Base-by-base conservation (phyloP, 1,140 invertebrate species). In the Matsumurasca onukii region DNA sequence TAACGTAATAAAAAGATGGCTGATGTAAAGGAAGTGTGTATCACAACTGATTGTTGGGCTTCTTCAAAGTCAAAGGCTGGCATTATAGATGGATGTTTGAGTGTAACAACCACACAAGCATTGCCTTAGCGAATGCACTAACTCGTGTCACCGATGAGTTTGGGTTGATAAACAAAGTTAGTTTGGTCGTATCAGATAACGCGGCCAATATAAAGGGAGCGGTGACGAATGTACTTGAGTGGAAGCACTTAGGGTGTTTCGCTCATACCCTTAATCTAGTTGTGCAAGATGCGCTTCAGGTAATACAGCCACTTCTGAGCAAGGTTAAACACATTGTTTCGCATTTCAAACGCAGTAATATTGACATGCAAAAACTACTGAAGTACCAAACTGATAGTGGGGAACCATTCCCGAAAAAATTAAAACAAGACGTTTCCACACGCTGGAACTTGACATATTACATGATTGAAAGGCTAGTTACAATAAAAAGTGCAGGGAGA, bases 181-280 rank as follows among this genome's bases (percentile, higher is more conserved):
- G 70, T 17, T 49, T 74, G 27, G 62, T 51, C 3, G 66, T 74
- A 12, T 66, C 73, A 3, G 74, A 75, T 59, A 75, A 75, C 57
- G 73, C 74, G 5, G 31, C 30, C 31, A 75, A 75, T 66, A 74
- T 75, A 24, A 70, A 61, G 69, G 67, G 68, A 22, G 72, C 74
- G 15, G 65, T 75, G 59, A n/a, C 29, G 45, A 34, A 48, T 15
- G 27, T 65, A 15, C 31, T 74, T n/a, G 17, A 70, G 29, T 73
- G 69, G 70, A 73, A 72, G 31, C 70, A 73, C 68, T 71, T 73
- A 31, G 70, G 73, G 15, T 75, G 73, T 62, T 74, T 73, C 27
- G 73, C 73, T 1, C 73, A 75, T 61, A 75, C 73, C 34, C 48
- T 75, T 17, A 75, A 75, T 63, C 45, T 73, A 15, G 49, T 72